phyloP scores from a whole-genome alignment of 2,797 vertebrate species.

The Dallia pectoralis region DNA sequence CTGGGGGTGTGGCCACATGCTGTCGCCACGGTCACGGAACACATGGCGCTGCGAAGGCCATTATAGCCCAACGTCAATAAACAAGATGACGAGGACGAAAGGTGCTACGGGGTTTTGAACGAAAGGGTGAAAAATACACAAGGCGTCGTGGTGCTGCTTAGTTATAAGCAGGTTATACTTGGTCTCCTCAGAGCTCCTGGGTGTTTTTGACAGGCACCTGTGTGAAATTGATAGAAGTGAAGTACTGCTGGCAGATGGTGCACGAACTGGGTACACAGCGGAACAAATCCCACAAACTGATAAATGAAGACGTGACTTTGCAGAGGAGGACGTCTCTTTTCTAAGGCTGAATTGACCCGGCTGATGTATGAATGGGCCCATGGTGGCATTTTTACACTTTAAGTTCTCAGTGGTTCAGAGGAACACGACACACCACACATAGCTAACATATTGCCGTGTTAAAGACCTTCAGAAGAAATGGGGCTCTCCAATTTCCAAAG shows the following conservation, averaged over 20 bases:
- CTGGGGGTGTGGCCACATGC: slow-evolving; percentile 41
- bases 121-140: not conserved
- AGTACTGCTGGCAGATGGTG: not conserved
- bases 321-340: not conserved
- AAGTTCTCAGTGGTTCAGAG: not conserved
- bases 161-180: slow-evolving; percentile 21
- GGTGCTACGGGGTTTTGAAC: not conserved
- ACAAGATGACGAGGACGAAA: not conserved
- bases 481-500: no score
- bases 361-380: not conserved
- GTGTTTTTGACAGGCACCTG: not conserved
- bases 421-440: not conserved
- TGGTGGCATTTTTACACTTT: not conserved
- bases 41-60: slow-evolving; percentile 28
- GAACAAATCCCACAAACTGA: not conserved
- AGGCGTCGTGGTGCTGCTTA: not conserved
- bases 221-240: not conserved
- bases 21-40: slow-evolving; percentile 43
- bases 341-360: not conserved
- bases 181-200: not conserved
- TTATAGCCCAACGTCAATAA: slow-evolving; percentile 4
- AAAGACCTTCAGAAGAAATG: not conserved
- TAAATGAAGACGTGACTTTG: not conserved
- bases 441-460: not conserved
- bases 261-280: not conserved